Evolutionary conservation across 1,140 invertebrate species (phyloP).

Genomic region (Antheraea pernyi): DNA sequence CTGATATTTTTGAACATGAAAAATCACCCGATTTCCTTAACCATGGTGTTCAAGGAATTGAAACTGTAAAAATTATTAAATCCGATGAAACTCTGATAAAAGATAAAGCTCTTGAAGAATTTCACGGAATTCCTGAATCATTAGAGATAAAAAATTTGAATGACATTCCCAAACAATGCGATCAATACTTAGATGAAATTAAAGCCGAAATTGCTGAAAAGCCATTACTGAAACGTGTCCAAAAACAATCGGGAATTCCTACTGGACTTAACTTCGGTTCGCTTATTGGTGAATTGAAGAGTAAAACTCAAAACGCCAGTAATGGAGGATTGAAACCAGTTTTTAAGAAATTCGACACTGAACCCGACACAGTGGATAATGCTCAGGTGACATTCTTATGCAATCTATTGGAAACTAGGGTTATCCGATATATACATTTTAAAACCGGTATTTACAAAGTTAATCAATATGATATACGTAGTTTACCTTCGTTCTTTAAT

Average conservation of each 20-base stretch:
- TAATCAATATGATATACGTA: background rate
- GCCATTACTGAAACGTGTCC: slow-evolving; percentile 51
- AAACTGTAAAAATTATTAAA: slow-evolving; percentile 35
- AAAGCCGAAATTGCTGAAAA: slow-evolving; percentile 38
- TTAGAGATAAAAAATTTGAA: slow-evolving; percentile 36
- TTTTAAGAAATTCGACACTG: slow-evolving; percentile 67
- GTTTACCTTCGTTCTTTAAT: background rate
- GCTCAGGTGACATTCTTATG: slow-evolving; percentile 49
- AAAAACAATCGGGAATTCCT: slow-evolving; percentile 57
- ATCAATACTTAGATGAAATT: slow-evolving; percentile 1
- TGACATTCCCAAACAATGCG: slow-evolving; percentile 11
- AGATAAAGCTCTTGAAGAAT: slow-evolving; percentile 33
- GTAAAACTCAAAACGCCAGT: slow-evolving; percentile 58
- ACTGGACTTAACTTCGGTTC: slow-evolving; percentile 68
- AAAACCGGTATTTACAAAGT: background rate
- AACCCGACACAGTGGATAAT: slow-evolving; percentile 45
- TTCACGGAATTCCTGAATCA: background rate
- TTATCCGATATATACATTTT: slow-evolving; percentile 11
- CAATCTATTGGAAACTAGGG: slow-evolving; percentile 19
- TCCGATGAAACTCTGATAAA: slow-evolving; percentile 33
- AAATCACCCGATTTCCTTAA: background rate
- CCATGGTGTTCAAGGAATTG: slow-evolving; percentile 13
- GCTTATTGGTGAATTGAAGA: slow-evolving; percentile 69
- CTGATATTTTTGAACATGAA: slow-evolving; percentile 27
- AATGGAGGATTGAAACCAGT: slow-evolving; percentile 64